Evolutionary conservation across 2,888 invertebrate genomes (phyloP), one percentile per base, ranked within the genome.

Genomic region (Cerastis rubricosa): DNA sequence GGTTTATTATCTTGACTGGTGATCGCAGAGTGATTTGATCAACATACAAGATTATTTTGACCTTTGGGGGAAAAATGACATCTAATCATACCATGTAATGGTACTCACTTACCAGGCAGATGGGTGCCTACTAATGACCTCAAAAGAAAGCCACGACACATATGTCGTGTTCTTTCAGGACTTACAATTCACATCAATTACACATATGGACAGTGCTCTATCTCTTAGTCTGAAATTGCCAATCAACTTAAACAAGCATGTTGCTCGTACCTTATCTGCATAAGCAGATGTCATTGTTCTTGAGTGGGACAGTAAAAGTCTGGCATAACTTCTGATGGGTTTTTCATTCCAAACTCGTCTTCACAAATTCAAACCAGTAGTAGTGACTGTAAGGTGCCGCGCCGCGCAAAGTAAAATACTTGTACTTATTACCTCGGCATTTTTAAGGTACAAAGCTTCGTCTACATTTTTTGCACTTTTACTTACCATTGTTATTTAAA

Each of bases 341-440:
- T 29, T 59, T 59, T 17, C 3, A 17, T 29, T 59, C 2, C 14
- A 1, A 2, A 57, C 61, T 54, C 14, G 7, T 43, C 3, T 71
- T 25, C 12, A 12, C 12, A 72, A 19, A 29, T n/a, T 25, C 3
- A 59, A 71, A 59, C 74, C 69, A 9, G 35, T 87, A 72, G 93
- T 93, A 93, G 81, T 82, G 78, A 77, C 65, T 65, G 9, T 35
- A 57, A 84, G 83, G 86, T 85, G 76, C 81, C 67, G 81, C 84
- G 77, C 80, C 64, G 9, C 81, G 82, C 87, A 71, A 87, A 89
- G 88, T 91, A 91, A 91, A 91, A 90, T 92, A 89, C 90, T 91
- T 88, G 88, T 91, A 90, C 90, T 92, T 91, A 92, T 90, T 91
- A 92, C 89, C 87, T 85, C 77, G 80, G 83, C 81, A 91, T 90